Conservation (phyloP, 2,113 vertebrate genomes). For the Trochalopteron elliotii region DNA sequence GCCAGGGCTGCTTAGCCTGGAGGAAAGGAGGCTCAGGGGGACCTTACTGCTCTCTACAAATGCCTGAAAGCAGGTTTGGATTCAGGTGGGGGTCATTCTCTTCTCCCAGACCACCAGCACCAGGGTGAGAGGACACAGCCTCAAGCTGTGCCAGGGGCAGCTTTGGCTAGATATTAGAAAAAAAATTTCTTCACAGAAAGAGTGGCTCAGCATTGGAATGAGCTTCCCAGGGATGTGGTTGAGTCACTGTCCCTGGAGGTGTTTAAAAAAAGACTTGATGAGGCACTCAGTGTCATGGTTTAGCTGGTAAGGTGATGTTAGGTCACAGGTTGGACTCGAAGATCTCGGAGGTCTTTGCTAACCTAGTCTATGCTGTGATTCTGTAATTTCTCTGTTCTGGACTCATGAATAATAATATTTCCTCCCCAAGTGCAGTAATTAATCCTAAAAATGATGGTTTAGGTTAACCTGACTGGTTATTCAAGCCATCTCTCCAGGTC, state of each 20-base stretch:
- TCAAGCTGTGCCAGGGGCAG: neutral
- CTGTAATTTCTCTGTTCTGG: neutral
- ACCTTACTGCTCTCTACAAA: neutral
- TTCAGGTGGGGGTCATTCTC: rapidly evolving
- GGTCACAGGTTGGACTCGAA: neutral
- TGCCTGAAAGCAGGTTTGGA: neutral
- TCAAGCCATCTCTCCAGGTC: neutral
- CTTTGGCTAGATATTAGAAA: neutral
- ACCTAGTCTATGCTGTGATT: neutral
- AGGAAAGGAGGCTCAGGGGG: neutral
- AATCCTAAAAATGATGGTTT: neutral
- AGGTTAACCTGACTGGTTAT: neutral
- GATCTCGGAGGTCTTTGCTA: neutral
- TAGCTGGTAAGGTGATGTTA: neutral
- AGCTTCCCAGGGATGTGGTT: neutral
- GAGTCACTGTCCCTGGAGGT: neutral
- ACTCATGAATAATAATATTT: neutral
- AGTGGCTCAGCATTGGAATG: neutral
- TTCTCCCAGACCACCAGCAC: rapidly evolving
- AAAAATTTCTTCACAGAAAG: neutral
- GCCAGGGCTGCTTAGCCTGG: neutral
- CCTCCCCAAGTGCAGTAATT: neutral
- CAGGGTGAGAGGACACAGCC: neutral
- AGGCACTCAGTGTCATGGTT: neutral
- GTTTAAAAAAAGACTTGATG: neutral